Evolutionary conservation across 2,888 invertebrate genomes (phyloP), one percentile per base, ranked within the genome.

Genomic region (Drosophila lacicola): DNA sequence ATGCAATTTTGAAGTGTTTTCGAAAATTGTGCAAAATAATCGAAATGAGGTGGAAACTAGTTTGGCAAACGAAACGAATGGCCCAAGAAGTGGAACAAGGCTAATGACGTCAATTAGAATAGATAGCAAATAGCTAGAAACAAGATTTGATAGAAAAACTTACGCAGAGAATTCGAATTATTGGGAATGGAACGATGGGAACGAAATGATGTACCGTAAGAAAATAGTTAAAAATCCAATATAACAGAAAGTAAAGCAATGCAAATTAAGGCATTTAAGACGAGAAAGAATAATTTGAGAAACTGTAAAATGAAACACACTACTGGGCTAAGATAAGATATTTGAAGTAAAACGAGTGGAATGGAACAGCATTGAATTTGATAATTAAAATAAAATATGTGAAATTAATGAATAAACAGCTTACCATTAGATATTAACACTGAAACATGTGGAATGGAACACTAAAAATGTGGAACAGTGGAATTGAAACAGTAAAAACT

Each of bases 1-100:
- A 75, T 61, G 70, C 45, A 47, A 53, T 45, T 62, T 61, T 47
- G 21, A 63, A 60, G 67, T 58, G 55, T 45, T 41, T 49, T 41
- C 39, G 56, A 51, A 61, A 67, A 72, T 33, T 45, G 56, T 33
- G 55, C 51, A 45, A 46, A 49, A 34, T 55, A 54, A 65, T 42
- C 46, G 29, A 61, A 65, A 33, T 46, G 44, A 46, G 49, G 21
- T 25, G n/a, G 42, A 21, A 63, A 25, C 51, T 44, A 19, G 36
- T 36, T 45, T n/a, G 39, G 21, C 33, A 33, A 17, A 25, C 36
- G 29, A 53, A 33, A 36, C 19, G 19, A 19, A 36, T 25, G 10
- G 36, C 6, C 1, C 3, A 21, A 17, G 37, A 9, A 17, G 47
- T 25, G n/a, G 41, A 9, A 45, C 19, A 44, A 64, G 17, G 49